These are phyloP conservation scores for Agonopterix alstromeriana DNA, from an alignment of 2,888 invertebrate species.

Conservation along the genomic window DNA sequence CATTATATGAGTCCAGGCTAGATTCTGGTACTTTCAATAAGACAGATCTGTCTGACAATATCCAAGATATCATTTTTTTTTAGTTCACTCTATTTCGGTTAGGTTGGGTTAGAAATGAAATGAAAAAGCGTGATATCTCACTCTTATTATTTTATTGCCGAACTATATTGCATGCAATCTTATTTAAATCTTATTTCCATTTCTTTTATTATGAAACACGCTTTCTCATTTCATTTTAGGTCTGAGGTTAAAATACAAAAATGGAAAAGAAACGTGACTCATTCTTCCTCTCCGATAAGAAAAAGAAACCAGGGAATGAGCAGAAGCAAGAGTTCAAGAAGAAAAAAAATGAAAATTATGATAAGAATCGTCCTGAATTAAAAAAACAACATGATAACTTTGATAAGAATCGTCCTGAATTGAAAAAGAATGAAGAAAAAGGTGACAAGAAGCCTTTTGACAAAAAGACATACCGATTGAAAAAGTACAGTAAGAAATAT, in stretches of 20 bases:
- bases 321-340: conserved; percentile 14
- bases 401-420: conserved; percentile 34
- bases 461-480: conserved; percentile 80
- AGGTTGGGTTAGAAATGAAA: conserved; percentile 20
- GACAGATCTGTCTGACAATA: too few relatives aligned
- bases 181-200: conserved; percentile 6
- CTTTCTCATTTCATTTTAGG: conserved; percentile 71
- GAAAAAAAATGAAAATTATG: conserved; percentile 41
- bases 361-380: conserved; percentile 33
- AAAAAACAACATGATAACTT: conserved; percentile 25
- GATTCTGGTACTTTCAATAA: too few relatives aligned
- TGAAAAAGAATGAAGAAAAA: conserved; percentile 5
- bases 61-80: too few relatives aligned
- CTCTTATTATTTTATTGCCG: background rate
- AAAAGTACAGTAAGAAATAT: conserved; percentile 83
- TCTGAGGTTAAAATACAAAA: conserved; percentile 32
- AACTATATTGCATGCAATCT: background rate
- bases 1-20: too few relatives aligned
- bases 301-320: conserved; percentile 10
- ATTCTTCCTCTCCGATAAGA: conserved; percentile 49
- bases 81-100: too few relatives aligned
- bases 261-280: conserved; percentile 58
- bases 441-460: conserved; percentile 78
- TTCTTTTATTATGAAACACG: conserved; percentile 54
- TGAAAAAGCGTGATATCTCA: conserved; percentile 56